phyloP scores from a whole-genome alignment of 2,797 vertebrate species.

The Apodemus agrarius region DNA sequence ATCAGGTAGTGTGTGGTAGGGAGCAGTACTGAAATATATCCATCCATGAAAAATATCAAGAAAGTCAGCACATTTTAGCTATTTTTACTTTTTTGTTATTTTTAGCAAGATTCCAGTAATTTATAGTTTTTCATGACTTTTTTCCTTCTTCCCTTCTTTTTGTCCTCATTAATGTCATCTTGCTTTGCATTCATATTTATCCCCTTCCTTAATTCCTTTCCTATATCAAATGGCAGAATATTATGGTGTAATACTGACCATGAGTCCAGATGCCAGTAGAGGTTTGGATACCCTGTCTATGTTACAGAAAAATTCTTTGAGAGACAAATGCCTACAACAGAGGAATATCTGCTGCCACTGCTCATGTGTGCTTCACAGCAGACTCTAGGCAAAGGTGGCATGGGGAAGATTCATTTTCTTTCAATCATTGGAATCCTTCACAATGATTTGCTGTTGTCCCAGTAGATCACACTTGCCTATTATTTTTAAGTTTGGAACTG shows the following conservation, averaged over 20 bases:
- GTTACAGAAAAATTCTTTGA: background rate
- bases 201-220: background rate
- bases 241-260: background rate
- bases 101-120: background rate
- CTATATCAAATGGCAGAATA: background rate
- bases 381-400: too few species aligned
- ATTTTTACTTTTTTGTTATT: background rate
- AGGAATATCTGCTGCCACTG: background rate
- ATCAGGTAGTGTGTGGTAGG: too few species aligned
- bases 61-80: background rate
- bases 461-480: background rate
- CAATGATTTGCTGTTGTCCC: background rate
- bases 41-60: background rate
- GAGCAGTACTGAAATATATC: background rate
- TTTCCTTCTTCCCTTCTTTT: background rate
- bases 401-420: background rate
- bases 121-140: fast-evolving
- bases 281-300: background rate
- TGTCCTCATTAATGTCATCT: background rate
- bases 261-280: background rate
- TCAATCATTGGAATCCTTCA: background rate
- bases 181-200: background rate
- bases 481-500: background rate
- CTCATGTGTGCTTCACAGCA: background rate
- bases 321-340: background rate